Evolutionary conservation across 2,797 vertebrate genomes (phyloP).

Genomic region (Octomys mimax): DNA sequence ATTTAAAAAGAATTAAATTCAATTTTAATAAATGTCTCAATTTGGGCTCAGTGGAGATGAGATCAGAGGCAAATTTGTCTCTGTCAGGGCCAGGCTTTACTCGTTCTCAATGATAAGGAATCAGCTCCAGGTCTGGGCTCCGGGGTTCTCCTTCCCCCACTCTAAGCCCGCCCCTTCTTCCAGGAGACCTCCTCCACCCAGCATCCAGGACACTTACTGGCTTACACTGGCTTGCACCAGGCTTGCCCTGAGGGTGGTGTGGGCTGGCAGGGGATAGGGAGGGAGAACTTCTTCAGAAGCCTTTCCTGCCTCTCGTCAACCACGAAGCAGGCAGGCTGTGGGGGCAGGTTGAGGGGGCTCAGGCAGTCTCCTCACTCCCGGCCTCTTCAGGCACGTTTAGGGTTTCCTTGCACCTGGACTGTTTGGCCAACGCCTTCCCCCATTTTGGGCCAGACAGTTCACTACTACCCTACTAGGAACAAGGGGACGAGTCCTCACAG

Average conservation of each 20-base stretch:
- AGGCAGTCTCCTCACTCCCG: neutral
- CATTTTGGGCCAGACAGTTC: neutral
- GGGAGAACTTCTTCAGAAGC: neutral
- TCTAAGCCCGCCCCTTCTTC: neutral
- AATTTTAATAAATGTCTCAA: constrained; percentile 46
- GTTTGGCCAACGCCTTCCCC: neutral
- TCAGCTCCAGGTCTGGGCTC: too few species aligned
- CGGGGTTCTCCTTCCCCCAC: neutral
- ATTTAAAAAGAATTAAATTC: constrained; percentile 14
- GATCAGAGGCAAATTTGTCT: neutral
- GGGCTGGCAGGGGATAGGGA: too few species aligned
- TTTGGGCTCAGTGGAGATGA: constrained; percentile 15
- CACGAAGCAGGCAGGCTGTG: neutral
- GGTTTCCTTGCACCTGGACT: neutral
- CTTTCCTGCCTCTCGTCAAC: neutral
- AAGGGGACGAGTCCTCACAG: neutral
- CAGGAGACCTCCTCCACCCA: neutral
- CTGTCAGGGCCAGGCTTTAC: neutral
- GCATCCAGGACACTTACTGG: neutral
- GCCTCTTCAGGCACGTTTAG: neutral
- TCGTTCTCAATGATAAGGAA: neutral
- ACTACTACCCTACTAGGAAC: neutral
- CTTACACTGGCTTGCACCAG: neutral
- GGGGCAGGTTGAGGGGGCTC: neutral
- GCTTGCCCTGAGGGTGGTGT: neutral